These are phyloP conservation scores for Aegithalos caudatus DNA, from an alignment of 2,113 vertebrate species.

Conservation along the genomic window DNA sequence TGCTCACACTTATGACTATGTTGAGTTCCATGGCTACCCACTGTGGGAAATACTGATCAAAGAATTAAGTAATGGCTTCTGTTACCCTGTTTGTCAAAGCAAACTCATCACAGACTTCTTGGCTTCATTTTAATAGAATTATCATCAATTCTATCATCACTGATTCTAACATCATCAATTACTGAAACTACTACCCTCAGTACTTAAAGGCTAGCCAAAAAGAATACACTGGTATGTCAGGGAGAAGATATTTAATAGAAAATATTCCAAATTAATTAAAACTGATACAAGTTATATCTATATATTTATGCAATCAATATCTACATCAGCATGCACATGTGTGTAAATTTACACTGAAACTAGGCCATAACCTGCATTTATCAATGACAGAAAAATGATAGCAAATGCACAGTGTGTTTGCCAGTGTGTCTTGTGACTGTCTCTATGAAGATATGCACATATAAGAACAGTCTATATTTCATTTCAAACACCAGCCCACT, in stretches of 20 bases:
- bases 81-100: neutral
- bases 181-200: neutral
- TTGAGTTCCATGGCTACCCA: neutral
- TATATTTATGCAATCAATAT: too few relatives aligned
- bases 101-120: neutral
- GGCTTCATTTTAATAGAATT: neutral
- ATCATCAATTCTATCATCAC: too few relatives aligned
- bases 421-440: neutral
- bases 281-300: neutral
- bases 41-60: neutral
- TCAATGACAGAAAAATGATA: neutral
- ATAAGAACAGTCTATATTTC: neutral
- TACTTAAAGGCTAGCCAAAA: neutral
- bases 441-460: neutral
- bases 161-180: neutral
- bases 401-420: neutral
- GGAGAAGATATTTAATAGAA: neutral
- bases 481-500: neutral
- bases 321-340: neutral
- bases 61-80: constrained; percentile 7
- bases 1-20: fast-evolving
- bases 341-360: neutral
- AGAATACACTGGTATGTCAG: neutral
- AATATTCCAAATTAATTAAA: constrained; percentile 11
- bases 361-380: neutral